Evolutionary conservation across 2,113 vertebrate genomes (phyloP).

Genomic region (Mobula birostris): DNA sequence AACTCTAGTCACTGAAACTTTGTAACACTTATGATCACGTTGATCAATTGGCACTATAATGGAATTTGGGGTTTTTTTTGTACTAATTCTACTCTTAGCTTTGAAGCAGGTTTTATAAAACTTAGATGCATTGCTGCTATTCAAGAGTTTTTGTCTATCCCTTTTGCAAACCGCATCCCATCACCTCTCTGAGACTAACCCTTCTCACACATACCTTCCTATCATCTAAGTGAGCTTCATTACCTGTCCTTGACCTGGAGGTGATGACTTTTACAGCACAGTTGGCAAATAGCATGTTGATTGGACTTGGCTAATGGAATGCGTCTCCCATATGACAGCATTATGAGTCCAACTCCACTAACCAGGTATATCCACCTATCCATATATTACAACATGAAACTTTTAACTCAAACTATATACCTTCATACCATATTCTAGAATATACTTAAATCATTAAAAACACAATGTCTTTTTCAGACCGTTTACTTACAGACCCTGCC

Average conservation of each 20-base stretch:
- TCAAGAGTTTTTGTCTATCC: not conserved
- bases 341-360: not conserved
- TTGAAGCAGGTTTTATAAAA: not conserved
- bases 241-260: not conserved
- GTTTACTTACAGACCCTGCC: not conserved
- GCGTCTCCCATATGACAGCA: not conserved
- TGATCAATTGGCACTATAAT: no score
- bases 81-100: not conserved
- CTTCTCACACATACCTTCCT: not conserved
- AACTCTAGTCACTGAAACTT: no score
- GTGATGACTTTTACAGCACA: no score
- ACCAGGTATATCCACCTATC: not conserved
- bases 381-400: not conserved
- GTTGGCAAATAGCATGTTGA: no score
- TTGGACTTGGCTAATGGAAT: not conserved
- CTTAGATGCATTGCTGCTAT: not conserved
- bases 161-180: not conserved
- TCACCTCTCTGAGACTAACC: no score
- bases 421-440: not conserved
- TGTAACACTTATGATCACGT: no score
- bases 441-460: not conserved
- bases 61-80: no score
- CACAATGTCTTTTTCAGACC: not conserved
- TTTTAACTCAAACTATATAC: not conserved
- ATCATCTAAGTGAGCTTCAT: not conserved